Base-by-base conservation (phyloP, 2,113 vertebrate genomes). In the Anas platyrhynchos region DNA sequence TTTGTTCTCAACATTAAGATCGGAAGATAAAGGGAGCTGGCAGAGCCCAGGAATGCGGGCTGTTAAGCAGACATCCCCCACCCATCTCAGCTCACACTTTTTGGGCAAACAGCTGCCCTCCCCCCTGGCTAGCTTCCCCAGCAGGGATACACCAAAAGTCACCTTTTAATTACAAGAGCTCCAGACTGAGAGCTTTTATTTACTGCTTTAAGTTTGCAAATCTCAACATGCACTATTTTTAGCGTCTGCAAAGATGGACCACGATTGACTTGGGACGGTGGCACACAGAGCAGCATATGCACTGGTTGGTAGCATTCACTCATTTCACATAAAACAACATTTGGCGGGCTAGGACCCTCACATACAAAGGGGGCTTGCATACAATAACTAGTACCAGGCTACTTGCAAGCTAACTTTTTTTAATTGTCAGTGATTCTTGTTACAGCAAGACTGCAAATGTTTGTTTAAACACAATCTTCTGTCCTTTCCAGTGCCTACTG, bases 21-120 rank as follows among this genome's bases (percentile, higher is more conserved):
- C 0, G 11, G 8, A 32, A 61, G 92, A 91, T 96, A 93, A 96
- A 48, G 27, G 23, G 16, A 55, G 89, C 38, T 62, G 90, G 71
- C 66, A 62, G 66, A 65, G 56, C 36, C 55, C 52, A 75, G 83
- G 94, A 97, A 92, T 94, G 86, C 14, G 3, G 32, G 75, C 62
- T 75, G 65, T 83, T 92, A 74, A 55, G 66, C 46, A 88, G 56
- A 41, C 34, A 27, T 71, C 63, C 77, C 83, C 44, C 74, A n/a
- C 38, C 88, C 69, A 26, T 26, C 56, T 14, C 1, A 16, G 68
- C 71, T 29, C 38, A 3, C 67, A 26, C 10, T 1, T 25, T 41
- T 56, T 50, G 25, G 38, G n/a, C 34, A 20, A 36, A 54, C 58
- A 29, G 55, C 44, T 38, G 44, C 75, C 34, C 68, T 17, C 17